Evolutionary conservation across 2,113 vertebrate species (phyloP), one percentile per base, ranked within the genome.

Genomic region (Psittacus erithacus): DNA sequence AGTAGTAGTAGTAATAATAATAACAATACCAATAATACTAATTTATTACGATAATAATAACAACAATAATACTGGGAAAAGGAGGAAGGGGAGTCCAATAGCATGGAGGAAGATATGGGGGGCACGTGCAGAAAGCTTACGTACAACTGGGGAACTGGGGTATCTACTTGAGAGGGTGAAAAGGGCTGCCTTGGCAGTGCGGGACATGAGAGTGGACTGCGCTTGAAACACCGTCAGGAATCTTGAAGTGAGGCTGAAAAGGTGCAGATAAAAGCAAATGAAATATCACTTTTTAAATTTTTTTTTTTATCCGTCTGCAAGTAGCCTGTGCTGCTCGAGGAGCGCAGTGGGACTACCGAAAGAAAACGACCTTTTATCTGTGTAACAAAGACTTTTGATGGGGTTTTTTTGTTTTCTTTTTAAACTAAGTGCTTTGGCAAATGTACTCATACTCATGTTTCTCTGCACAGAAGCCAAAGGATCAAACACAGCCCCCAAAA

Each of bases 191-290:
- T 13, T 16, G 57, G 33, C 22, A 24, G 57, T 35, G 33, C 33
- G 3, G 14, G 29, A 5, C 22, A 17, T 1, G 55, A 9, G 27
- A 81, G 25, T 2, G 1, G 31, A 23, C 13, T 2, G 3, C 14
- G 15, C 17, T 35, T 1, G 7, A 53, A 46, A 33, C 38, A 1
- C 22, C 8, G 7, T 12, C 0, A 29, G 19, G 9, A 31, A 59
- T 20, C 2, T 3, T 3, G 9, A 13, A 13, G 2, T 2, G 4
- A 24, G 10, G 10, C 20, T 27, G 29, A 23, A 67, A 74, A 67
- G n/a, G 27, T 13, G 55, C 35, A 46, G 57, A 24, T 2, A 49
- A 65, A 38, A 70, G 12, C 8, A 9, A 16, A 15, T 10, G 57
- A 82, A 82, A 67, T 6, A 19, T 2, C 28, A 4, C 5, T 11